These are phyloP conservation scores for Toxostoma redivivum DNA, from an alignment of 2,113 vertebrate species.

Conservation along the genomic window DNA sequence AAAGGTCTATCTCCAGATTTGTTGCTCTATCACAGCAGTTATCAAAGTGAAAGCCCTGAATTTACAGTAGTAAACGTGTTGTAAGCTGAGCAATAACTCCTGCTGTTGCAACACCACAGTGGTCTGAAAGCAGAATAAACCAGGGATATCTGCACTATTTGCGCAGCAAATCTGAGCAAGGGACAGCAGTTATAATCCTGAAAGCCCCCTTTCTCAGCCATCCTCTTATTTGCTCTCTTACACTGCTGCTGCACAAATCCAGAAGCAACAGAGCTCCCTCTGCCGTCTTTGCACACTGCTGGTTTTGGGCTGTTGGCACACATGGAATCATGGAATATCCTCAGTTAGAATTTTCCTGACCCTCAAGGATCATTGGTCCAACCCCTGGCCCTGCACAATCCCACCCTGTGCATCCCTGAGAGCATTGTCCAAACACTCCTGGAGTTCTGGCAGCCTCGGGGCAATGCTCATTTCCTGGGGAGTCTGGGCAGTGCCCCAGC, in stretches of 20 bases:
- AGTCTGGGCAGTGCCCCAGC: not conserved
- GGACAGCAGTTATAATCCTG: not conserved
- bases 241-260: not conserved
- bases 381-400: not conserved
- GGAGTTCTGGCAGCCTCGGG: not conserved
- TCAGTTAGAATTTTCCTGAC: not conserved
- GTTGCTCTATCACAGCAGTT: not conserved
- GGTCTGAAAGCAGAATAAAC: not conserved
- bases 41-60: not conserved
- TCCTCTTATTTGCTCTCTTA: not conserved
- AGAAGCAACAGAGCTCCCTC: not conserved
- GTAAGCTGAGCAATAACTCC: not conserved
- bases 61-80: not conserved
- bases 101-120: not conserved
- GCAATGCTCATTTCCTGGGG: not conserved
- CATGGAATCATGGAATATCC: not conserved
- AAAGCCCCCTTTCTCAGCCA: not conserved
- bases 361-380: not conserved
- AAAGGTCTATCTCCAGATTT: not conserved
- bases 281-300: not conserved
- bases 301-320: fast-evolving
- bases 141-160: not conserved
- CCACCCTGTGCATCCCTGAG: not conserved
- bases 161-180: not conserved
- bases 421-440: fast-evolving